These are phyloP conservation scores for Doryteuthis pealeii DNA, from an alignment of 1,140 invertebrate genomes.

Conservation along the genomic window DNA sequence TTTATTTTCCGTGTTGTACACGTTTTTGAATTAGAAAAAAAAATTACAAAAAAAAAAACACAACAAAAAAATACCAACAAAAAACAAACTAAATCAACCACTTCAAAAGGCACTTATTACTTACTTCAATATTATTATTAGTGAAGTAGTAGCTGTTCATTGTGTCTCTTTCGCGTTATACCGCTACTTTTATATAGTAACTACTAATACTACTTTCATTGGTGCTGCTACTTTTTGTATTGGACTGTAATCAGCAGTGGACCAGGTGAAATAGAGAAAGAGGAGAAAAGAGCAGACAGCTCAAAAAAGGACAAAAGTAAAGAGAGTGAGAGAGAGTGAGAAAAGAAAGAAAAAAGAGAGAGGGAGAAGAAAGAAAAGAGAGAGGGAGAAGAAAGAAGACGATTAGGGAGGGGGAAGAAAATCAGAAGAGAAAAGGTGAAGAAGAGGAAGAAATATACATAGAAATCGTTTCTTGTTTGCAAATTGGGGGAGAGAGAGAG, in stretches of 20 bases:
- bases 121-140: too few relatives aligned
- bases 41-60: too few relatives aligned
- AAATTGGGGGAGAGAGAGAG: background rate
- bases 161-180: too few relatives aligned
- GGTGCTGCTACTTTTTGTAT: too few relatives aligned
- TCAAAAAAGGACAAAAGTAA: background rate
- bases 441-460: background rate
- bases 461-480: background rate
- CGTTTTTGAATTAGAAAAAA: too few relatives aligned
- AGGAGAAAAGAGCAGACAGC: background rate
- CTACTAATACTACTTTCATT: too few relatives aligned
- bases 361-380: background rate
- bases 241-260: background rate
- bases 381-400: background rate
- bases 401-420: background rate
- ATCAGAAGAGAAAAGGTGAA: background rate
- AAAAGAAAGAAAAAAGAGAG: background rate
- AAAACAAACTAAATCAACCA: too few relatives aligned
- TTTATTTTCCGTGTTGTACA: too few relatives aligned
- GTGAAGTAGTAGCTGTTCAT: too few relatives aligned
- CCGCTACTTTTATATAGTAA: too few relatives aligned
- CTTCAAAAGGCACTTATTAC: too few relatives aligned
- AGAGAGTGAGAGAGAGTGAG: background rate
- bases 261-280: background rate
- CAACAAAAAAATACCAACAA: too few relatives aligned